Percentiles rank a stretch among this genome's conserved stretches.
Conservation (phyloP, 2,888 invertebrate species). For the Aphidius colemani region DNA sequence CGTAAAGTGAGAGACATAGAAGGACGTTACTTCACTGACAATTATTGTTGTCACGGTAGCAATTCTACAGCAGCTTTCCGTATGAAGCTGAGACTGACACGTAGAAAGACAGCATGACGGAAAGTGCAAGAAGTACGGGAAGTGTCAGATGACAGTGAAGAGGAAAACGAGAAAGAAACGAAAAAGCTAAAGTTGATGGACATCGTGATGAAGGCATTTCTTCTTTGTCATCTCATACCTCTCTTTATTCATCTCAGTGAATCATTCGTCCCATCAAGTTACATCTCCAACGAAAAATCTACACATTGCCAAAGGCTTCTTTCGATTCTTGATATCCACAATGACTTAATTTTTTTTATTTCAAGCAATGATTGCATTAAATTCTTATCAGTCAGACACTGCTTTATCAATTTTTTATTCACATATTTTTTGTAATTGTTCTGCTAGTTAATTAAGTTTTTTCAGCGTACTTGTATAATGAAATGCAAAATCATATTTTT, state of each 20-base stretch:
- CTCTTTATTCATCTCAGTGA: conserved; percentile 32
- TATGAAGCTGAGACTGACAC: conserved; percentile 49
- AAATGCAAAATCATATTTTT: too few relatives aligned
- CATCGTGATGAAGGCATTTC: conserved; percentile 56
- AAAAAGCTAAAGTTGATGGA: conserved; percentile 48
- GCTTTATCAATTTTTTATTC: background rate
- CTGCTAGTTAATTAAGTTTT: too few relatives aligned
- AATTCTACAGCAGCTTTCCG: conserved; percentile 50
- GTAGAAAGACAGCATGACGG: conserved; percentile 54
- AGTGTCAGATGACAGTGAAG: conserved; percentile 42
- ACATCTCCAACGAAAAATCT: conserved; percentile 28
- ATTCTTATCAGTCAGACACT: background rate
- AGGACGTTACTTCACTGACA: conserved; percentile 54
- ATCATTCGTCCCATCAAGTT: conserved; percentile 14
- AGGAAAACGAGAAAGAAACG: conserved; percentile 36
- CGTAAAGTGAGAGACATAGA: conserved; percentile 31
- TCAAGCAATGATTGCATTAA: background rate
- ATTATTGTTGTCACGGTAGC: conserved; percentile 56
- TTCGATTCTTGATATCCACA: too few relatives aligned
- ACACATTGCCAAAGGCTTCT: conserved; percentile 15
- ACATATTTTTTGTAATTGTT: background rate
- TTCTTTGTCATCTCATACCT: conserved; percentile 47
- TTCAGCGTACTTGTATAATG: too few relatives aligned
- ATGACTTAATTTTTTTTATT: too few relatives aligned
- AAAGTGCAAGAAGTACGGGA: conserved; percentile 46